Evolutionary conservation across 2,113 vertebrate species (phyloP).

Genomic region (Corythornis madagascariensis): DNA sequence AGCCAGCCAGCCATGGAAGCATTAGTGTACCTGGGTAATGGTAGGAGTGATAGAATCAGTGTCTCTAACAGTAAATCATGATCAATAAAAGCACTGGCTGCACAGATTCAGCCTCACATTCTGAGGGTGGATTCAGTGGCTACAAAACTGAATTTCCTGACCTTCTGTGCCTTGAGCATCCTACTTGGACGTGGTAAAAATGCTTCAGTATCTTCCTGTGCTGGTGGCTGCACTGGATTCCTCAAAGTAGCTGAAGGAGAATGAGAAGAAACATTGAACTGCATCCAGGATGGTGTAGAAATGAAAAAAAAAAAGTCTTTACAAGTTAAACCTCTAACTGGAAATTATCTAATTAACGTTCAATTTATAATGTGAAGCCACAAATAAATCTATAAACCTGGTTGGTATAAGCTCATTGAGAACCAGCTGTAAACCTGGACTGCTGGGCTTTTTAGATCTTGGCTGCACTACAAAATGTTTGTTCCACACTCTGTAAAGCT

Average conservation of each 20-base stretch:
- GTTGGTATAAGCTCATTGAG: neutral
- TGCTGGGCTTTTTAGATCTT: neutral
- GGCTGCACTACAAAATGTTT: neutral
- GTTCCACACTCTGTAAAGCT: neutral
- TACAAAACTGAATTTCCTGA: neutral
- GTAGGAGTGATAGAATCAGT: neutral
- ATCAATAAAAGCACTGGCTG: neutral
- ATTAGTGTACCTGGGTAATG: neutral
- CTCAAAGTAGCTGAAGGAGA: fast-evolving
- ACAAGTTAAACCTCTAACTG: neutral
- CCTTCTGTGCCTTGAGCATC: neutral
- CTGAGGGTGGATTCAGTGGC: neutral
- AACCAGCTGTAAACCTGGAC: neutral
- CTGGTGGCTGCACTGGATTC: neutral
- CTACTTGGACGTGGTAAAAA: neutral
- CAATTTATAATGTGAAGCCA: neutral
- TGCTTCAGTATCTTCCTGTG: neutral
- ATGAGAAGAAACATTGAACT: neutral
- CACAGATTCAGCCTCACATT: neutral
- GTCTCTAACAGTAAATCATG: neutral
- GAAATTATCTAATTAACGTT: neutral
- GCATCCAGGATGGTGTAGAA: neutral
- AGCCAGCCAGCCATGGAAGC: neutral
- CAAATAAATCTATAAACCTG: neutral
- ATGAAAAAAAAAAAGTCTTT: neutral